Evolutionary conservation across 1,140 invertebrate species (phyloP).

Genomic region (Antheraea pernyi): DNA sequence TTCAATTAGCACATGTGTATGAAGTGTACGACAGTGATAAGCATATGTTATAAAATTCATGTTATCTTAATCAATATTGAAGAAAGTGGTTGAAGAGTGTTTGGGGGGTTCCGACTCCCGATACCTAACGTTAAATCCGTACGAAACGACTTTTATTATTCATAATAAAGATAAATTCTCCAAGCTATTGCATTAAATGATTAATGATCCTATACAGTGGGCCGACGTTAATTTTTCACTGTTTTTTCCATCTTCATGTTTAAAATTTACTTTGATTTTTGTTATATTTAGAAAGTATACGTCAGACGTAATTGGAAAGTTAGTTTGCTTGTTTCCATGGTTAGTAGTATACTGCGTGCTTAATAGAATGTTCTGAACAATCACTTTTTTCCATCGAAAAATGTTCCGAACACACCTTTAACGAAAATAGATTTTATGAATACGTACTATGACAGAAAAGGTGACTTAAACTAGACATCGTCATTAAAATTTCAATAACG

Average conservation of each 20-base stretch:
- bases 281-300: neutral
- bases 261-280: neutral
- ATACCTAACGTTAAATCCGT: neutral
- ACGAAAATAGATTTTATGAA: no score
- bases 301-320: neutral
- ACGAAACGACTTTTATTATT: neutral
- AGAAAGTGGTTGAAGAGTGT: no score
- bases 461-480: no score
- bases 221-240: neutral
- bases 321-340: neutral
- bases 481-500: no score
- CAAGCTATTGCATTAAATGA: neutral
- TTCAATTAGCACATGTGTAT: no score
- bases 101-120: neutral
- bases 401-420: no score
- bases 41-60: no score
- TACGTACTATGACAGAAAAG: no score
- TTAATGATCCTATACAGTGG: neutral
- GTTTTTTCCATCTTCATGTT: neutral
- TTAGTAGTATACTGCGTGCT: neutral
- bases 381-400: no score
- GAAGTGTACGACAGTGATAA: no score
- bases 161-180: conserved; percentile 1
- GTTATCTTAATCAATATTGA: no score
- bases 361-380: no score